Evolutionary conservation across 2,797 vertebrate genomes (phyloP), one percentile per base, ranked within the genome.

Genomic region (Sternarchorhynchus goeldii): DNA sequence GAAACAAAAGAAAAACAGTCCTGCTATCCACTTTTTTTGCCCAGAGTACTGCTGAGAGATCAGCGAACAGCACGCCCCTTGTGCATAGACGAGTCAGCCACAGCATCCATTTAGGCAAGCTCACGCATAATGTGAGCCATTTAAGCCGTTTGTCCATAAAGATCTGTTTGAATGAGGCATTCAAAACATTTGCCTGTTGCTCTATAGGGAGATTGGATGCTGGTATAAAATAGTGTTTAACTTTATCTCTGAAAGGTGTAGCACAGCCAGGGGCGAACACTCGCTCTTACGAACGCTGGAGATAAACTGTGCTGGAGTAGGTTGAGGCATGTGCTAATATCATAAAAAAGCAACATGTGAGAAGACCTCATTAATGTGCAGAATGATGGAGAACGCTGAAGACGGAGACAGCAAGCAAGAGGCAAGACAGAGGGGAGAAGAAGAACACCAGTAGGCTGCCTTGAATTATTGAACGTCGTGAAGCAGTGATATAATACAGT

Each of bases 81-180:
- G 83, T 87, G 85, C 83, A 84, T 84, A 76, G 87, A 87, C 86
- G 89, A 86, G 89, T 89, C 86, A 62, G 66, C 70, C 59, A 59
- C 64, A 76, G 70, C 83, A 87, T 88, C 81, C 81, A 83, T 86
- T 74, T 81, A 58, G 71, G 29, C 82, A 82, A 81, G 77, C 16
- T 78, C 85, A 83, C 73, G 71, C 84, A 71, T 87, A 87, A 90
- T 84, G 81, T 25, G 75, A 75, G 39, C 45, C 45, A 50, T 50
- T 50, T 50, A 32, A 78, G 74, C 85, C 86, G 87, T 84, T 88
- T 84, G 68, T 86, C 89, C 41, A 86, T 86, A 65, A 79, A 82
- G 88, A 85, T 65, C 21, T 39, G 8, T 34, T 69, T 0, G 56
- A 50, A 68, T 36, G 50, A 73, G 57, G 64, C 53, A 29, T 76